These are phyloP conservation scores for chimpanzee (Pan troglodytes) DNA, from an alignment of 2,113 vertebrate species.

Conservation along the genomic window NHGRI_mPanTro3-v2.1_pri NC_086015.1:161575501-161576000, in stretches of 20 bases:
- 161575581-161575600: neutral
- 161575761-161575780: neutral
- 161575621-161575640: neutral
- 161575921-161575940: neutral
- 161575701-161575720: neutral
- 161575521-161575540: neutral
- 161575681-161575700: neutral
- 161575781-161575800: neutral
- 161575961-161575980: slow-evolving; percentile 2
- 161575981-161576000: neutral
- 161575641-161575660: neutral
- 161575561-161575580: neutral
- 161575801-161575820: neutral
- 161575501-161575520: slow-evolving; percentile 30
- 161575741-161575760: slow-evolving; percentile 24
- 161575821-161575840: neutral
- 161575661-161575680: slow-evolving; percentile 3
- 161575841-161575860: neutral
- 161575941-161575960: slow-evolving; percentile 32
- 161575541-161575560: slow-evolving; percentile 38
- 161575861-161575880: slow-evolving; percentile 4
- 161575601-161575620: slow-evolving; percentile 27
- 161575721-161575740: slow-evolving; percentile 34
- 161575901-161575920: neutral
- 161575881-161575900: neutral